phyloP scores from a whole-genome alignment of 2,113 vertebrate genomes.

The Carassius auratus region DNA sequence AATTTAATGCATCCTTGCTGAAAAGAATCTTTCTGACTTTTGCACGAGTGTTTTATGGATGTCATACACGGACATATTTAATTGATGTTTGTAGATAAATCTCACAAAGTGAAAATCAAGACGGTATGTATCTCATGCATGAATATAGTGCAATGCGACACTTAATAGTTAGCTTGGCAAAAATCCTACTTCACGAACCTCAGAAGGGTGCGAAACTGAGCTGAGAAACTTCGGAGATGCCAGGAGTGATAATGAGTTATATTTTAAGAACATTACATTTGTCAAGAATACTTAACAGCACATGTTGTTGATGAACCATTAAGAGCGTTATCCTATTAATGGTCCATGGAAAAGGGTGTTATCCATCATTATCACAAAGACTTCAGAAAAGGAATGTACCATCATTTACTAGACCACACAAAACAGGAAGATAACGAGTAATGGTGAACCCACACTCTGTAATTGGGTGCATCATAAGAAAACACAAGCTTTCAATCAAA shows the following conservation, averaged over 20 bases:
- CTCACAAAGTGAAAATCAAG: not conserved
- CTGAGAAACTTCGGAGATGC: conserved; percentile 71
- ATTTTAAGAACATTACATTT: conserved; percentile 75
- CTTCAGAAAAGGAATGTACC: conserved; percentile 30
- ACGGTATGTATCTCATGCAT: not conserved
- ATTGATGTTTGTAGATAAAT: not conserved
- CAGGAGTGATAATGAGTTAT: conserved; percentile 76
- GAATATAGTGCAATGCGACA: not conserved
- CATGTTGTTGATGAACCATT: conserved; percentile 63
- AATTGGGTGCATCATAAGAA: conserved; percentile 34
- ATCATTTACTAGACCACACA: conserved; percentile 26
- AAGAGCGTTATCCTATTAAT: conserved; percentile 61
- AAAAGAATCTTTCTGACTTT: not conserved
- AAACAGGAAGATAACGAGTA: not conserved
- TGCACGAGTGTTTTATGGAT: not conserved
- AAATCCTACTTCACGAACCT: conserved; percentile 60
- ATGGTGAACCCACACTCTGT: conserved; percentile 19
- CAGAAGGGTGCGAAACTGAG: conserved; percentile 68
- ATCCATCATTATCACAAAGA: conserved; percentile 29
- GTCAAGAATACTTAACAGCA: conserved; percentile 76
- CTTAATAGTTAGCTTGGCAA: conserved; percentile 47
- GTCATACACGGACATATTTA: not conserved
- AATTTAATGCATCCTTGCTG: too few species aligned
- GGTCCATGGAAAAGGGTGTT: conserved; percentile 50
- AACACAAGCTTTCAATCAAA: conserved; percentile 42